Evolutionary conservation across 2,888 invertebrate genomes (phyloP), one percentile per base, ranked within the genome.

Genomic region (Serrognathus titanus): DNA sequence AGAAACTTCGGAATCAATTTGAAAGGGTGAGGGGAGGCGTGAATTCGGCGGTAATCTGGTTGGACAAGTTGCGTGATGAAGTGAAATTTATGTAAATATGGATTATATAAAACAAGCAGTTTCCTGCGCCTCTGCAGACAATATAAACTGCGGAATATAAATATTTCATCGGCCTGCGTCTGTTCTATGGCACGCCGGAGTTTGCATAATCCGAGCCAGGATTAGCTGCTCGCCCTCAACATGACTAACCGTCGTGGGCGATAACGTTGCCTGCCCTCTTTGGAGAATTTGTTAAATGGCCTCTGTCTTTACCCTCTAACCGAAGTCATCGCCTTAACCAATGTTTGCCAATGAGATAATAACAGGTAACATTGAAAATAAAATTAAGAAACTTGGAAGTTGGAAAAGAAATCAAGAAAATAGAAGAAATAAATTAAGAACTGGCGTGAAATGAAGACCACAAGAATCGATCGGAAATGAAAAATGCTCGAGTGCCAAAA

Each of bases 41-140:
- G 40, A 12, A 40, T 40, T 43, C 20, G 16, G 13, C 43, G 9
- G 43, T 43, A 43, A 43, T 43, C 43, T 16, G 9, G 43, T 43
- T 20, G 9, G 43, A 48, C 60, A 65, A 63, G 61, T 66, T 62
- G 64, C 51, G 64, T 60, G 66, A 66, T 66, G 63, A 65, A 66
- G 67, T 64, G 68, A 69, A 70, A 69, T 71, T 70, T 72, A 73
- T 73, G 72, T 71, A 73, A 73, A 73, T 71, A 65, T 59, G 68
- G 71, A 70, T 71, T 72, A 70, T 68, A 64, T 62, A 63, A 65
- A 65, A 65, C 61, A 60, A 53, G 58, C 53, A 59, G 57, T 55
- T 57, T 54, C 58, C 58, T 55, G 58, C 60, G 16, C 12, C 43
- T 13, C 43, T 66, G 66, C 65, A 67, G 68, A 69, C 68, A 67